These are phyloP conservation scores for Chromis chromis DNA, from an alignment of 2,797 vertebrate genomes.

Conservation along the genomic window DNA sequence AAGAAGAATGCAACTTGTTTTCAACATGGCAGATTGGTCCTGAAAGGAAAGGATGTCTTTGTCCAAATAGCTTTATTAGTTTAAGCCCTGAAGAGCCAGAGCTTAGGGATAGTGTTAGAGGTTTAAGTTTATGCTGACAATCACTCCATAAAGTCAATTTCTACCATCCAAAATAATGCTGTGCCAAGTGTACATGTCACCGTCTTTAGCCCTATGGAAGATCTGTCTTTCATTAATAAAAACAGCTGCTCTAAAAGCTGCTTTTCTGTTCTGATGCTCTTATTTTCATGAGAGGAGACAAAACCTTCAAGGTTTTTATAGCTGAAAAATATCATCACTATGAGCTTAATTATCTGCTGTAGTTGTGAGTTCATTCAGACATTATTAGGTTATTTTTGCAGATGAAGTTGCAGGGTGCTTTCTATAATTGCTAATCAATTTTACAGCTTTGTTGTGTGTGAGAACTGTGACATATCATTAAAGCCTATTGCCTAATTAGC, in stretches of 20 bases:
- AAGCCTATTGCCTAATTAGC: background rate
- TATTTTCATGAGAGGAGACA: background rate
- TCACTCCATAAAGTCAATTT: background rate
- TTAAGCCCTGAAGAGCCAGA: constrained; percentile 31
- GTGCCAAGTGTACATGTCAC: background rate
- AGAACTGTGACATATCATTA: background rate
- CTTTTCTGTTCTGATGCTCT: background rate
- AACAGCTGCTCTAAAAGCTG: background rate
- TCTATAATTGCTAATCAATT: background rate
- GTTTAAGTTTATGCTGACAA: background rate
- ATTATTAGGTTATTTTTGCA: background rate
- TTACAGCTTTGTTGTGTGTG: background rate
- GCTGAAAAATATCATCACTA: background rate
- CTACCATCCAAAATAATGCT: background rate
- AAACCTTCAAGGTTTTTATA: background rate
- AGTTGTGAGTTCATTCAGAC: background rate
- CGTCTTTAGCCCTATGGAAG: background rate
- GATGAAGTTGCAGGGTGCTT: background rate
- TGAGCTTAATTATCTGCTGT: background rate
- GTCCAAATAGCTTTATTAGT: constrained; percentile 44
- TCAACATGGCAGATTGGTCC: constrained; percentile 26
- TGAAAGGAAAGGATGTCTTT: constrained; percentile 51
- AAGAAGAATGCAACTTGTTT: constrained; percentile 39
- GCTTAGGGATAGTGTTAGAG: background rate
- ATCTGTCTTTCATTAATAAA: background rate